These are phyloP conservation scores for Enteromius thamalakanensis DNA, from an alignment of 2,797 vertebrate species.

Conservation along the genomic window DNA sequence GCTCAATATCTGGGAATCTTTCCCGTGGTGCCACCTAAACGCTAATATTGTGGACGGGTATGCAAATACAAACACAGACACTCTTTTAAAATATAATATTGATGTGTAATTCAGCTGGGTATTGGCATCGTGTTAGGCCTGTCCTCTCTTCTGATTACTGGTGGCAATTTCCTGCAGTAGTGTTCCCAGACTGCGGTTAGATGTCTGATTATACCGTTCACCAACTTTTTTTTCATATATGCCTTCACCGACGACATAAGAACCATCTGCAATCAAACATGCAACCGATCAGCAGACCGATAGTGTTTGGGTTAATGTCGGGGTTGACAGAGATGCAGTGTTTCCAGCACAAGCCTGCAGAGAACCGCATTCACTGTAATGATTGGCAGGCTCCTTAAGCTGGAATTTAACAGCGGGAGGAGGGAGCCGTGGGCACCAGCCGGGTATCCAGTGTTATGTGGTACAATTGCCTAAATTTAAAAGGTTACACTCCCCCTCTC, in stretches of 20 bases:
- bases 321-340: slow-evolving; percentile 60
- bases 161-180: slow-evolving; percentile 73
- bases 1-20: slow-evolving; percentile 3
- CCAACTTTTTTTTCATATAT: slow-evolving; percentile 76
- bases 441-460: slow-evolving; percentile 62
- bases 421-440: slow-evolving; percentile 53
- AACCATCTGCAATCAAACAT: slow-evolving; percentile 80
- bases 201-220: slow-evolving; percentile 75
- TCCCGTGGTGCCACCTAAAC: background rate
- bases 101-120: slow-evolving; percentile 28
- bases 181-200: slow-evolving; percentile 68
- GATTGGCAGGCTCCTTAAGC: slow-evolving; percentile 62
- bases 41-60: slow-evolving; percentile 3
- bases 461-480: slow-evolving; percentile 59
- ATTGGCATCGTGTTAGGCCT: slow-evolving; percentile 16
- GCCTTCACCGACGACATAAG: slow-evolving; percentile 76
- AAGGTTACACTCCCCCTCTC: slow-evolving; percentile 54
- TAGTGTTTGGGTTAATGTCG: slow-evolving; percentile 79
- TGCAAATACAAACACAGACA: slow-evolving; percentile 17
- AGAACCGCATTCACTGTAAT: slow-evolving; percentile 52
- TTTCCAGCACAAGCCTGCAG: slow-evolving; percentile 64
- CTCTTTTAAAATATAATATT: slow-evolving; percentile 7
- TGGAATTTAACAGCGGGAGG: slow-evolving; percentile 62
- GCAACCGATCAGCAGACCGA: slow-evolving; percentile 75
- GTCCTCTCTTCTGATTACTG: slow-evolving; percentile 48